Evolutionary conservation across 2,888 invertebrate genomes (phyloP).

Genomic region (Diaphora mendica): DNA sequence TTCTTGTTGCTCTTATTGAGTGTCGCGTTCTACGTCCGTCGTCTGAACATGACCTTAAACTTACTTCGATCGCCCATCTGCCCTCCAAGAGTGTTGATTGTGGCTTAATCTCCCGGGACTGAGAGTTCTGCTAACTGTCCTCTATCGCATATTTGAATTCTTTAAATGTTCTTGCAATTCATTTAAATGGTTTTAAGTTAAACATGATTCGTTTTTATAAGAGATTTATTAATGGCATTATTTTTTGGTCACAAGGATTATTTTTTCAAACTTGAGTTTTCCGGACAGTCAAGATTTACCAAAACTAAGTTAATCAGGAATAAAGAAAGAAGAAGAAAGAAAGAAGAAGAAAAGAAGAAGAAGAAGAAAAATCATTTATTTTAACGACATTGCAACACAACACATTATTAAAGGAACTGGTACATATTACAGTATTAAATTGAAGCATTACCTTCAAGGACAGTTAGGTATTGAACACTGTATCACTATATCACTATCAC

Average conservation of each 20-base stretch:
- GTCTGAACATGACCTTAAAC: background rate
- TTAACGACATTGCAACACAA: too few species aligned
- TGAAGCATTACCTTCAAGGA: too few species aligned
- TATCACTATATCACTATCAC: too few species aligned
- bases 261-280: background rate
- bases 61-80: constrained; percentile 6
- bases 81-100: constrained; percentile 9
- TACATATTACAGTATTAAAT: too few species aligned
- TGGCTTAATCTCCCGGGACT: constrained; percentile 5
- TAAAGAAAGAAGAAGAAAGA: too few species aligned
- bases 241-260: background rate
- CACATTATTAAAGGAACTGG: too few species aligned
- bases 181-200: background rate
- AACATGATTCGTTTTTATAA: background rate
- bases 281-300: too few species aligned
- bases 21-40: background rate
- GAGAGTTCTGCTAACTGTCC: background rate
- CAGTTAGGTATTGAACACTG: too few species aligned
- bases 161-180: constrained; percentile 3
- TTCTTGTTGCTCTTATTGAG: background rate
- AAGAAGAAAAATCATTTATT: too few species aligned
- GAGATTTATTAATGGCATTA: background rate
- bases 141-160: constrained; percentile 11
- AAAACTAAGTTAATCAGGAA: too few species aligned
- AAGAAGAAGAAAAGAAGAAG: too few species aligned